phyloP scores from a whole-genome alignment of 2,888 invertebrate species.

The Schizaphis graminum region DNA sequence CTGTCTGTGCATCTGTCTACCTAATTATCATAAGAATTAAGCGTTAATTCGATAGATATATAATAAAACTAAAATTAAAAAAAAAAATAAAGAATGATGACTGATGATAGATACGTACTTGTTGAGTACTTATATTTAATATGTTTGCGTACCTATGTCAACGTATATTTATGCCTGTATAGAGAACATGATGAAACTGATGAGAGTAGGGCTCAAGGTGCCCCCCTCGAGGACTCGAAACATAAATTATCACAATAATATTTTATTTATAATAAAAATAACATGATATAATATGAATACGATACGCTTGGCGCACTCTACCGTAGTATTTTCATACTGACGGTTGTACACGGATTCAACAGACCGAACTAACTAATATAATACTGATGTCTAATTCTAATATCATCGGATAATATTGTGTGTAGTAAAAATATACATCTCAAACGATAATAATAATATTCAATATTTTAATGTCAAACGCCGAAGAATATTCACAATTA shows the following conservation, averaged over 20 bases:
- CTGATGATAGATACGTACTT: not conserved
- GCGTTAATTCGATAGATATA: not conserved
- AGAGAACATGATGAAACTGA: not conserved
- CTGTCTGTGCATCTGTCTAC: not conserved
- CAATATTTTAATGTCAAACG: too few species aligned
- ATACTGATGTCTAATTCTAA: not conserved
- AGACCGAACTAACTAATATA: not conserved
- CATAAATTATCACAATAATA: not conserved
- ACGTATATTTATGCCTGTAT: not conserved
- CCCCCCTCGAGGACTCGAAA: not conserved
- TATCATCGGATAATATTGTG: not conserved
- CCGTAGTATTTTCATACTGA: not conserved
- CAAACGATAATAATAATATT: too few species aligned
- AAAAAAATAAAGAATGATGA: not conserved
- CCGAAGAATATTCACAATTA: not conserved
- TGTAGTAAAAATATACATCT: not conserved
- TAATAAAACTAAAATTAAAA: not conserved
- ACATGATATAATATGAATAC: not conserved
- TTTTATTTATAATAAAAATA: not conserved
- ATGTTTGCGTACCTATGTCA: not conserved
- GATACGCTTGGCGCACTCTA: not conserved
- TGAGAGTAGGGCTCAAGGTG: not conserved
- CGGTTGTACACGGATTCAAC: not conserved
- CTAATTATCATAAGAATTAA: not conserved
- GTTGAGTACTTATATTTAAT: not conserved